Evolutionary conservation across 23 tunicate genomes (phyloP), one percentile per base, ranked within the genome.

Genomic region (Halocynthia aurantium): DNA sequence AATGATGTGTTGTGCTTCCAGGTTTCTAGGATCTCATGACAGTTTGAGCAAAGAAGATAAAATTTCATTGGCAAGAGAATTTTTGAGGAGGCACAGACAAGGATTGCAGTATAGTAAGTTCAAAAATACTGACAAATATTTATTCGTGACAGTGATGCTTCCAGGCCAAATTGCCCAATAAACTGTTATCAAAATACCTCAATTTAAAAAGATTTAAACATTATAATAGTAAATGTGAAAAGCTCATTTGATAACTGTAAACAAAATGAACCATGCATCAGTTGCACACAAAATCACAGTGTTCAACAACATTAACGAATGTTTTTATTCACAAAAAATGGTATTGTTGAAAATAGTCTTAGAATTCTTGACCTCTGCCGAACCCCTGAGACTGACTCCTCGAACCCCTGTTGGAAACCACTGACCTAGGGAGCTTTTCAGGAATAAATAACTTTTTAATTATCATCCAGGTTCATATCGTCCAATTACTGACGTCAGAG

Each of bases 21-120:
- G 97, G 73, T 91, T 51, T 67, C 77, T 91, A 6, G 97, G 97
- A 12, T 61, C 72, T 51, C 86, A 91, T 67, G 97, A 91, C 50
- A 53, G 61, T 13, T 62, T 91, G 0, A 58, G 62, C 31, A 77
- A 67, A 44, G 76, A 76, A 7, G 97, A 91, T 67, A 91, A 91
- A 62, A 22, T 85, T 7, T 57, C 72, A 51, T 73, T 81, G 15
- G 83, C 78, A 6, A 44, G 61, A 51, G 83, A 85, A 57, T 81
- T 72, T 20, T 61, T 91, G 52, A 44, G 76, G 54, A 58, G 84
- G 61, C 72, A 87, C 71, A 55, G 78, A 50, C 53, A 76, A 8
- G 92, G 92, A 50, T 54, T 86, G 19, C 64, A 69, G 4, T 81
- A 74, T 72, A 81, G 92, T 86, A 51, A 79, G 90, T 82, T 62